Conservation (phyloP, 2,888 invertebrate genomes). For the Mimachlamys varia region DNA sequence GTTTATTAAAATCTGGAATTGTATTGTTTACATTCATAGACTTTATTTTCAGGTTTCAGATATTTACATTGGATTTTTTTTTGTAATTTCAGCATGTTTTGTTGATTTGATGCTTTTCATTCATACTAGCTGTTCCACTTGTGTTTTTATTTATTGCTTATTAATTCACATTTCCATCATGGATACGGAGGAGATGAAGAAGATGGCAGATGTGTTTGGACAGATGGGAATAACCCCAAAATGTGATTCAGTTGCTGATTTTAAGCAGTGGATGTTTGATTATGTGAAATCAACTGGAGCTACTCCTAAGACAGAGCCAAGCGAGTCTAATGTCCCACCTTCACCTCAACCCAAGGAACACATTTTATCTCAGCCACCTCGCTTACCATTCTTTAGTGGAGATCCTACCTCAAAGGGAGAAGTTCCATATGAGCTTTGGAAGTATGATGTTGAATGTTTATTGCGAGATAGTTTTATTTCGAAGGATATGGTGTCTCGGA, state of each 20-base stretch:
- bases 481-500: background rate
- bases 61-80: too few relatives aligned
- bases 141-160: too few relatives aligned
- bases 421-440: background rate
- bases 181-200: background rate
- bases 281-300: background rate
- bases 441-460: background rate
- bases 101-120: too few relatives aligned
- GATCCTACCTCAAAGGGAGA: conserved; percentile 24
- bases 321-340: background rate
- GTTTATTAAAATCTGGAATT: too few relatives aligned
- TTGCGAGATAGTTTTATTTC: background rate
- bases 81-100: too few relatives aligned
- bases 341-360: background rate
- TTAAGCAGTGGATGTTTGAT: conserved; percentile 29
- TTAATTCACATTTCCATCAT: background rate
- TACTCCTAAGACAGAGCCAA: background rate
- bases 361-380: background rate
- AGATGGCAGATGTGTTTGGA: background rate
- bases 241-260: background rate
- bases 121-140: too few relatives aligned
- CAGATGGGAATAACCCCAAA: background rate
- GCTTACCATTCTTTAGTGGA: conserved; percentile 1
- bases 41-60: too few relatives aligned
- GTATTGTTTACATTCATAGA: too few relatives aligned